These are phyloP conservation scores for Clanis bilineata DNA, from an alignment of 2,888 invertebrate genomes.

Conservation along the genomic window DNA sequence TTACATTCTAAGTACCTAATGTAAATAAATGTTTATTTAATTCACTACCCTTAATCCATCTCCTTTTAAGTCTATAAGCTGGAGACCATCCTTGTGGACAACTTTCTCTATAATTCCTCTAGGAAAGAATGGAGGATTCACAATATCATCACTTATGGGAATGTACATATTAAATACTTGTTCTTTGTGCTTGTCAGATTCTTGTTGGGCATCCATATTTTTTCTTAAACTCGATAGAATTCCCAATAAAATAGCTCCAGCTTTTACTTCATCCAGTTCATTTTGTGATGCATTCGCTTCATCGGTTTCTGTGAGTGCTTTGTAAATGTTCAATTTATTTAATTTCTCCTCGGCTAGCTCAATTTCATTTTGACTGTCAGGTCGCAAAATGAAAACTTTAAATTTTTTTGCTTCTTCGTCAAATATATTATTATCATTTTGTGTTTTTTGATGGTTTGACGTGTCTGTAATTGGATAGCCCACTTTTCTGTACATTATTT, in stretches of 20 bases:
- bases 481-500: neutral
- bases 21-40: neutral
- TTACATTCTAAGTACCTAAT: neutral
- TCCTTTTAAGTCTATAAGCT: neutral
- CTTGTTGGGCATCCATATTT: neutral
- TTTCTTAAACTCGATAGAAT: neutral
- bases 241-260: neutral
- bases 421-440: neutral
- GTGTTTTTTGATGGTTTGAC: neutral
- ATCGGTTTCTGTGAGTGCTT: neutral
- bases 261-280: neutral
- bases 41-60: neutral
- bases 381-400: neutral
- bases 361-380: neutral
- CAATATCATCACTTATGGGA: slow-evolving; percentile 4
- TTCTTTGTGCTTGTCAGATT: neutral
- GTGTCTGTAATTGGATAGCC: neutral
- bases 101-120: neutral
- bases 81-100: neutral
- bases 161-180: neutral
- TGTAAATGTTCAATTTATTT: neutral
- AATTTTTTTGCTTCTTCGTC: neutral
- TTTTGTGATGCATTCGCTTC: neutral
- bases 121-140: neutral
- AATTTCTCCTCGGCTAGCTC: neutral